Conservation (phyloP, 2,888 invertebrate species). For the Sminthurides aquaticus region DNA sequence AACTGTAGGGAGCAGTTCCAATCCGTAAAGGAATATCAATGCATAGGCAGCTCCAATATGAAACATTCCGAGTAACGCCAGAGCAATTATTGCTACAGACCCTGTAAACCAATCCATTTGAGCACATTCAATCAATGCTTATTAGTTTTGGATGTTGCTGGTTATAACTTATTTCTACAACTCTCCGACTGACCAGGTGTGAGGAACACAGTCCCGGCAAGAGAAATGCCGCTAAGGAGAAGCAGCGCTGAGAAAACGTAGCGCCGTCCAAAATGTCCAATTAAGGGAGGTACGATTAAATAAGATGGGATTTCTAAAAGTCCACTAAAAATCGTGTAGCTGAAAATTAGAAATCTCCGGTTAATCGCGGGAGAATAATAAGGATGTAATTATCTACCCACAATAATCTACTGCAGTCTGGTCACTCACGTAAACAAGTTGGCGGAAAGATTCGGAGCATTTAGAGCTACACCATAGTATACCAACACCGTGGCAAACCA, state of each 20-base stretch:
- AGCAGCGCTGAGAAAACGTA: slow-evolving; percentile 32
- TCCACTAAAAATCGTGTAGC: slow-evolving; percentile 34
- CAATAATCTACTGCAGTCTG: neutral
- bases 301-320: slow-evolving; percentile 38
- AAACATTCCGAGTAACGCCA: slow-evolving; percentile 33
- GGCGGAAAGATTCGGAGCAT: slow-evolving; percentile 27
- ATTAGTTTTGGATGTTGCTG: neutral
- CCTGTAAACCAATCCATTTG: no score
- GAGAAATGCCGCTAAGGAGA: slow-evolving; percentile 27
- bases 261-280: slow-evolving; percentile 28
- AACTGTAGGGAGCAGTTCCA: slow-evolving; percentile 34
- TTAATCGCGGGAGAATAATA: no score
- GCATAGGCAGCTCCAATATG: slow-evolving; percentile 35
- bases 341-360: no score
- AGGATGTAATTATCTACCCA: neutral
- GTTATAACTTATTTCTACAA: neutral
- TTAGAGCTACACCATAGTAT: slow-evolving; percentile 29
- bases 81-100: slow-evolving; percentile 24
- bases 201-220: slow-evolving; percentile 24
- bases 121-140: no score
- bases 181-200: slow-evolving; percentile 18
- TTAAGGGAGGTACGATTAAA: slow-evolving; percentile 34
- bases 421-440: slow-evolving; percentile 23
- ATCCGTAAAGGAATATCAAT: slow-evolving; percentile 33
- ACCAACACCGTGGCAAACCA: slow-evolving; percentile 28